Conservation (phyloP, 2,888 invertebrate species). For the Ellobium chinense region DNA sequence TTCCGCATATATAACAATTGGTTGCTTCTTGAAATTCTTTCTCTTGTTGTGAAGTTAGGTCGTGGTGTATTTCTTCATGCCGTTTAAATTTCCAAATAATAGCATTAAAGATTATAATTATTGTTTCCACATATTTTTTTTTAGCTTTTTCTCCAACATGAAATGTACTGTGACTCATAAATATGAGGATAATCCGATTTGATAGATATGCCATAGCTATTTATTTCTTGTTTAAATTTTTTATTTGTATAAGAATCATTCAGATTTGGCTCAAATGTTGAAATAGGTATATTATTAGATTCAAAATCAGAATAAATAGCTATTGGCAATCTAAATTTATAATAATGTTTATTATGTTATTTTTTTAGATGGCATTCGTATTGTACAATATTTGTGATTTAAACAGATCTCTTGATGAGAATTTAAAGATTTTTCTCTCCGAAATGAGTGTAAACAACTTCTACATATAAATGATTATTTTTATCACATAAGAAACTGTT, state of each 20-base stretch:
- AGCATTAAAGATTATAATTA: not conserved
- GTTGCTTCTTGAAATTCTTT: not conserved
- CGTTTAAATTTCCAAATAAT: not conserved
- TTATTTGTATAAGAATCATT: not conserved
- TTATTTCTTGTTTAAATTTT: constrained; percentile 26
- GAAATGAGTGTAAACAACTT: not conserved
- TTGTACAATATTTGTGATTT: not conserved
- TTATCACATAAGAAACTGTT: not conserved
- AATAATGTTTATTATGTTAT: constrained; percentile 2
- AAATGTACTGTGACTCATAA: too few species aligned
- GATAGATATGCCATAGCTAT: constrained; percentile 7
- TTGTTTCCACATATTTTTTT: constrained; percentile 5
- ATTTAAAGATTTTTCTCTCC: not conserved
- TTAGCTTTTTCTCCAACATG: not conserved
- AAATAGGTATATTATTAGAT: not conserved
- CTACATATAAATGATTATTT: constrained; percentile 9
- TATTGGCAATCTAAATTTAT: constrained; percentile 12
- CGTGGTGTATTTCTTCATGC: not conserved
- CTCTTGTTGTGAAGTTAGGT: not conserved
- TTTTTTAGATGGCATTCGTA: not conserved
- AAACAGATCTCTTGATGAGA: not conserved
- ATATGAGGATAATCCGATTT: constrained; percentile 22
- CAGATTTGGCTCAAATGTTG: not conserved
- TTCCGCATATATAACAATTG: not conserved
- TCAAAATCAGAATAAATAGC: constrained; percentile 21